Evolutionary conservation across 2,888 invertebrate genomes (phyloP), one percentile per base, ranked within the genome.

Genomic region (Syrphus vitripennis): DNA sequence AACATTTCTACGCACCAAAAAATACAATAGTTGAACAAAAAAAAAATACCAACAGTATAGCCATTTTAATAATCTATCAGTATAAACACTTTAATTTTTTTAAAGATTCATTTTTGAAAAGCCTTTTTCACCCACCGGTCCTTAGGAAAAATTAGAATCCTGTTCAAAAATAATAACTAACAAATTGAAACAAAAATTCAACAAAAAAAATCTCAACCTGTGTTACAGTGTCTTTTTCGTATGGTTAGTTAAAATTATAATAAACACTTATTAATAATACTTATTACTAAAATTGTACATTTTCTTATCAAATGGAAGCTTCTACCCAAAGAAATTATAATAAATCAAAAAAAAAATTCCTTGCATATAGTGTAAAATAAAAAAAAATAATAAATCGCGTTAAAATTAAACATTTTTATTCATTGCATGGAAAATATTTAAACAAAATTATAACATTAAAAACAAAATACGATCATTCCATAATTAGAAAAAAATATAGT

Each of bases 141-240:
- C 84, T 84, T 81, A 61, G 42, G 19, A 57, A 57, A 21, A 63
- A 9, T n/a, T 26, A 24, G 5, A 26, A 50, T 53, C 53, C 42
- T 67, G 76, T 81, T 71, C n/a, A 53, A 55, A 24, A 42, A 21
- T 24, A 45, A 45, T 19, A 12, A 70, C 37, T 19, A n/a, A 10
- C 31, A 21, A 48, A 37, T 40, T 16, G 34, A 19, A 57, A 57
- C 48, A 48, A n/a, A 21, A 40, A 16, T 29, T 26, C 1, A n/a
- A 21, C n/a, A n/a, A 63, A 16, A 16, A 12, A 16, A 53, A 69
- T 82, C 74, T 82, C 86, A 86, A 74, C 77, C 86, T 87, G 87
- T 79, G 87, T 83, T 87, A 87, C 87, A 87, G 83, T 87, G 87
- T 87, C 87, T 87, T 87, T 87, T 87, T 87, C 86, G 70, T 87